Conservation (phyloP, 2,113 vertebrate genomes). For the Corythornis madagascariensis region DNA sequence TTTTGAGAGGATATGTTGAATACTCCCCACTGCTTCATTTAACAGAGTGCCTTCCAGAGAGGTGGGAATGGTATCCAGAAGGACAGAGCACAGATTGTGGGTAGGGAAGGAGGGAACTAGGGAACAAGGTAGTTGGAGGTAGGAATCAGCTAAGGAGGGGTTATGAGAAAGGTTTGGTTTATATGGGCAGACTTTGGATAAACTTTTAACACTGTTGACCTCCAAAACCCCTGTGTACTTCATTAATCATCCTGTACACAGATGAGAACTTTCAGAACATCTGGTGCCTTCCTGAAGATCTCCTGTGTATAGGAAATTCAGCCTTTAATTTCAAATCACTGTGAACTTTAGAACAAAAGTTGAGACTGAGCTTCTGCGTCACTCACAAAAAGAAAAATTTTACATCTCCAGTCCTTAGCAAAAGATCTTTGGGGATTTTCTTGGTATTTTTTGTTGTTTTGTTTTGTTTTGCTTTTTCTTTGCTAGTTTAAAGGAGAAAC, state of each 20-base stretch:
- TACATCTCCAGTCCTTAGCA: background rate
- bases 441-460: background rate
- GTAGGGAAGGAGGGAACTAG: background rate
- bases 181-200: constrained; percentile 15
- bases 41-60: background rate
- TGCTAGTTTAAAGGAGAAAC: background rate
- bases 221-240: constrained; percentile 62
- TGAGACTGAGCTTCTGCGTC: background rate
- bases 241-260: constrained; percentile 30
- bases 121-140: background rate
- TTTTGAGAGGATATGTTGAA: background rate
- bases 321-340: constrained; percentile 53
- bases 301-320: constrained; percentile 28
- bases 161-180: background rate
- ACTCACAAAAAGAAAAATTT: constrained; percentile 4
- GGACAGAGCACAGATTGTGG: background rate
- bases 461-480: background rate
- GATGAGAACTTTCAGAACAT: constrained; percentile 57
- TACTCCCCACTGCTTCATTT: background rate
- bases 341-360: constrained; percentile 56
- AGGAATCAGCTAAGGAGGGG: background rate
- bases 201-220: constrained; percentile 50
- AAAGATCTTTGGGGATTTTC: background rate
- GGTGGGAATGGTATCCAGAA: background rate
- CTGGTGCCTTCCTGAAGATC: constrained; percentile 60